Base-by-base conservation (phyloP, 2,797 vertebrate genomes). In the Platalea minor region DNA sequence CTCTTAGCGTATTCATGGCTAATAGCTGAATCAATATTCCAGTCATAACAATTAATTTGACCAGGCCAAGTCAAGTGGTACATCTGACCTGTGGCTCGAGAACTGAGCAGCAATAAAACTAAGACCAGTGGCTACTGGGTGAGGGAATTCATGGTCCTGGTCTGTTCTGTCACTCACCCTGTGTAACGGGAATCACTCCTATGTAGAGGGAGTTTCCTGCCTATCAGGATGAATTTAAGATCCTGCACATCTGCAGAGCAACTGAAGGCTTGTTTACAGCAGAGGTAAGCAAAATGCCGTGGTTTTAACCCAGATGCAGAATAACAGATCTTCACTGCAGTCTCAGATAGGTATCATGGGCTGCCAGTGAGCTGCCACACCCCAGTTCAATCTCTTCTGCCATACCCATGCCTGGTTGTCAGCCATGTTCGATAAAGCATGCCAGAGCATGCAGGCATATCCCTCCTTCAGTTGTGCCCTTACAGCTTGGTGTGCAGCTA, bases 341-440 rank as follows among this genome's bases (percentile, higher is more conserved):
- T 19, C 69, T 64, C 50, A 56, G 12, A 25, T 18, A 60, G 29
- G 12, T 21, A 48, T 13, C 5, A 5, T 2, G 29, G 26, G 26
- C 39, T 89, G 16, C 43, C 15, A 9, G 9, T 41, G 21, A 69
- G n/a, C 33, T 53, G 45, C 26, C 39, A 4, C 41, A 25, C 7
- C 23, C 41, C 26, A 17, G 5, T 31, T 72, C 54, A 68, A 7
- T n/a, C 41, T 78, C 46, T 41, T 31, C 46, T 73, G 33, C 53
- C 48, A 3, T 65, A 37, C 16, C 20, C 14, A 85, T 60, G 13
- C 23, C 51, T 20, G 18, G 11, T 16, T 35, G 33, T 41, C n/a
- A 76, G 15, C 41, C n/a, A 7, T 0, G 0, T 59, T 39, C 1
- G 0, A 43, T 46, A 31, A 33, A 70, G 18, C 39, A 60, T 2